Base-by-base conservation (phyloP, 2,888 invertebrate species). In the Smittia aterrima region DNA sequence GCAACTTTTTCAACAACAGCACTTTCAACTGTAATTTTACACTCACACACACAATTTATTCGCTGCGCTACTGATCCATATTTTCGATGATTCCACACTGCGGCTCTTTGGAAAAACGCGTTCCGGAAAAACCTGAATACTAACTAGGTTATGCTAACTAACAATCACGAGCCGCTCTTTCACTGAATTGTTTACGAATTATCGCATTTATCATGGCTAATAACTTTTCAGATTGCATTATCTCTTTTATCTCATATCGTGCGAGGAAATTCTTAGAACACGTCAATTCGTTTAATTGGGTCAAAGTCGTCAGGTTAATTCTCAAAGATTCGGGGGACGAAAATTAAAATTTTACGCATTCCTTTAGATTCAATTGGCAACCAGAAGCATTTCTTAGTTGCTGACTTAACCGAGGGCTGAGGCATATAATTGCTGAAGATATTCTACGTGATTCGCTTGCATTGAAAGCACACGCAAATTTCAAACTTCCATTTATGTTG, bases 161-260 rank as follows among this genome's bases (percentile, higher is more conserved):
- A 38, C 66, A 66, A 66, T 66, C 38, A n/a, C 38, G 40, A 32
- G 38, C 27, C 32, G 11, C 68, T 38, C 16, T 40, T 66, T 27
- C 38, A 40, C 40, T 22, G 27, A 32, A 66, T 66, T 68, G 68
- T 68, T 68, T 47, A 68, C 68, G 38, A 68, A 68, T 68, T 68
- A 68, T 68, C 68, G 68, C 24, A 68, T 41, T 68, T 68, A 41
- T 68, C 40, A 68, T 11, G 68, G 68, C n/a, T 58, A 58, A 22
- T 58, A 58, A 58, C 22, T 18, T 58, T 11, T 47, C 11, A 11
- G 38, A n/a, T n/a, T n/a, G n/a, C n/a, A n/a, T 38, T 38, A 4
- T 38, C 38, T 38, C 38, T 38, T 38, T 38, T 38, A 7, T 47
- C 2, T 9, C 32, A 6, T 32, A 6, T 32, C 32, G 32, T 32